A percentile compares a stretch with the other conserved stretches of the same genome.
Evolutionary conservation across 2,797 vertebrate species (phyloP).

Genomic region (Menidia menidia): DNA sequence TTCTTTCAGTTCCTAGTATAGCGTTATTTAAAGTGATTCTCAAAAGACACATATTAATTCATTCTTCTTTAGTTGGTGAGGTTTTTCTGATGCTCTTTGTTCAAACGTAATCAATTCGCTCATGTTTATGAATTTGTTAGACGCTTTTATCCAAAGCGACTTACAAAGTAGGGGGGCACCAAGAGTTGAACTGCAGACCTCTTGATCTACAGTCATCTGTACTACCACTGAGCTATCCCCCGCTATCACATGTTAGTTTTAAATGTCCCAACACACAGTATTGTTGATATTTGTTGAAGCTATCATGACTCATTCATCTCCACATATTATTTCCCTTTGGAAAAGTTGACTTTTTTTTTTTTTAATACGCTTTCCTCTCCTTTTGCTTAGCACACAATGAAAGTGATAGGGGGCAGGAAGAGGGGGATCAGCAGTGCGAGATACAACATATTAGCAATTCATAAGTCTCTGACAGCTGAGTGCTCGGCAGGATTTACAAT

Average conservation of each 20-base stretch:
- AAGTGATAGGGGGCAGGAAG: constrained; percentile 60
- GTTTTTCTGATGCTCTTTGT: constrained; percentile 39
- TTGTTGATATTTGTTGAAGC: constrained; percentile 20
- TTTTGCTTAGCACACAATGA: constrained; percentile 51
- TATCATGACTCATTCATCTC: constrained; percentile 8
- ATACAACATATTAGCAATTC: constrained; percentile 83
- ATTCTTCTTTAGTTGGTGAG: constrained; percentile 34
- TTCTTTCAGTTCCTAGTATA: neutral
- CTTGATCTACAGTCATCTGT: no score
- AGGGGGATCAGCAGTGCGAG: constrained; percentile 58
- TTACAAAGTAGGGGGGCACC: no score
- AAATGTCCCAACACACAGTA: neutral
- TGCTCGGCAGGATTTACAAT: constrained; percentile 77
- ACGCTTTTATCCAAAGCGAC: no score
- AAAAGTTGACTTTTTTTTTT: constrained; percentile 23
- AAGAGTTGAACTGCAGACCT: constrained; percentile 1
- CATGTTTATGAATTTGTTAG: no score
- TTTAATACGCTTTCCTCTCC: constrained; percentile 38
- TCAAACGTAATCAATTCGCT: no score
- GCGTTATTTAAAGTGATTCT: constrained; percentile 3
- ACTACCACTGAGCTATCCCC: no score
- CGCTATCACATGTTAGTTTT: neutral
- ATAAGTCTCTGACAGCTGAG: constrained; percentile 79
- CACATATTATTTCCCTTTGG: constrained; percentile 34
- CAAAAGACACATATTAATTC: constrained; percentile 19